Evolutionary conservation across 1,140 invertebrate genomes (phyloP).

Genomic region (Ephestia elutella): DNA sequence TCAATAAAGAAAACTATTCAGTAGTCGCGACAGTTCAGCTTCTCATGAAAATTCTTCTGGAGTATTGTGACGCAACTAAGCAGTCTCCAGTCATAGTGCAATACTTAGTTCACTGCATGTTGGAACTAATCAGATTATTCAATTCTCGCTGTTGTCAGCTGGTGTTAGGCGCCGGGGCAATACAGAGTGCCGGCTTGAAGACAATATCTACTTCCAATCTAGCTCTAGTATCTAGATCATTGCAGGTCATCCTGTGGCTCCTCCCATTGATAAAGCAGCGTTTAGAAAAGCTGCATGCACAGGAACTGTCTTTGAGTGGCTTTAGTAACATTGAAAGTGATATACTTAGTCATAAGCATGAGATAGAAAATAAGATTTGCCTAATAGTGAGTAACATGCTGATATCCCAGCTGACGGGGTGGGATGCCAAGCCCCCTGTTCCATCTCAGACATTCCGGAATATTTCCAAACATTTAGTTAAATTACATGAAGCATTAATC

Average conservation of each 20-base stretch:
- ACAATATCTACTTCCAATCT: constrained; percentile 97
- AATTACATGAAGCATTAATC: constrained; percentile 93
- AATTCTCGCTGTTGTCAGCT: constrained; percentile 96
- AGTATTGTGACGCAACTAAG: constrained; percentile 89
- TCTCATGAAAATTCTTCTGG: constrained; percentile 89
- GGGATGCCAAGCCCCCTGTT: constrained; percentile 96
- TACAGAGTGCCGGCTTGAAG: constrained; percentile 95
- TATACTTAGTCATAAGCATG: constrained; percentile 90
- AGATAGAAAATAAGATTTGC: constrained; percentile 93
- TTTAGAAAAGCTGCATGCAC: constrained; percentile 75
- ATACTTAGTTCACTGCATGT: constrained; percentile 84
- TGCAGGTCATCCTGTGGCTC: constrained; percentile 87
- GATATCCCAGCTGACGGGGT: constrained; percentile 82
- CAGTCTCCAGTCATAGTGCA: constrained; percentile 80
- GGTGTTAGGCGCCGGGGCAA: constrained; percentile 95
- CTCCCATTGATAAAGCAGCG: constrained; percentile 81
- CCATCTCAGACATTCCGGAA: constrained; percentile 94
- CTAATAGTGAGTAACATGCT: constrained; percentile 91
- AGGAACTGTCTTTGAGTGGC: constrained; percentile 66
- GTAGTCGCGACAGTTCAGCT: constrained; percentile 90
- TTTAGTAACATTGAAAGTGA: constrained; percentile 84
- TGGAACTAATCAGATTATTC: constrained; percentile 91
- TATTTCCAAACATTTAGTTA: constrained; percentile 93
- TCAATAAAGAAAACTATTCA: constrained; percentile 88
- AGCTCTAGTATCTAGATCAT: constrained; percentile 91